Conservation (phyloP, 2,113 vertebrate species). For the Lynx canadensis region DNA sequence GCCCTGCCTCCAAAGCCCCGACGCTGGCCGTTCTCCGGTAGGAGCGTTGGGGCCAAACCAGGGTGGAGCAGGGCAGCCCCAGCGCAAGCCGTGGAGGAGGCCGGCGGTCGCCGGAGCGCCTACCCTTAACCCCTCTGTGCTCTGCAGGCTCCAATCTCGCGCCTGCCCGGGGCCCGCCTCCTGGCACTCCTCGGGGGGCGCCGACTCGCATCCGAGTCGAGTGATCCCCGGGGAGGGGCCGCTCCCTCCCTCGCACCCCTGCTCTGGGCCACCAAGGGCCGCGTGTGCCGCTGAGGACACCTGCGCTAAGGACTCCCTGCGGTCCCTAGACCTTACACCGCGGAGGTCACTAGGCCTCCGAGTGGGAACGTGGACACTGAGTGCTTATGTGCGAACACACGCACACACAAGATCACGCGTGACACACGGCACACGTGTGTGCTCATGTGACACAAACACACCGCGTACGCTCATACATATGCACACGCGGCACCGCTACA, state of each 20-base stretch:
- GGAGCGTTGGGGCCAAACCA: not conserved
- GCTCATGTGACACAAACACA: too few relatives aligned
- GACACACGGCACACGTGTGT: too few relatives aligned
- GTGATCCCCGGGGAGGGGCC: not conserved
- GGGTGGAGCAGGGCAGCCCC: not conserved
- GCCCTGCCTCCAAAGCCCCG: not conserved
- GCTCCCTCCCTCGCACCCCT: not conserved
- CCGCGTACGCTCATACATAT: not conserved
- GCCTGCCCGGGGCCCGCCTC: too few relatives aligned
- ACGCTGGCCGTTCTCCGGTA: rapidly evolving
- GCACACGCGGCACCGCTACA: not conserved
- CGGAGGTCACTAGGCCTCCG: not conserved
- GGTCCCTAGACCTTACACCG: too few relatives aligned
- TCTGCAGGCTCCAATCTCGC: not conserved
- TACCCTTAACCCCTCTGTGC: not conserved
- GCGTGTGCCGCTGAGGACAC: too few relatives aligned
- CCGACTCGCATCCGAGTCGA: not conserved
- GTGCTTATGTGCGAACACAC: not conserved
- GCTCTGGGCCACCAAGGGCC: not conserved
- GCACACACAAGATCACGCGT: not conserved
- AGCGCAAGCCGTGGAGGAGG: rapidly evolving
- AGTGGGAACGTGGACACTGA: not conserved
- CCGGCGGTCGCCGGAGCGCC: too few relatives aligned
- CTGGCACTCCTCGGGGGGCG: not conserved
- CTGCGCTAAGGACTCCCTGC: not conserved